Evolutionary conservation across 2,113 vertebrate species (phyloP), one percentile per base, ranked within the genome.

Genomic region (Dipodomys ordii): DNA sequence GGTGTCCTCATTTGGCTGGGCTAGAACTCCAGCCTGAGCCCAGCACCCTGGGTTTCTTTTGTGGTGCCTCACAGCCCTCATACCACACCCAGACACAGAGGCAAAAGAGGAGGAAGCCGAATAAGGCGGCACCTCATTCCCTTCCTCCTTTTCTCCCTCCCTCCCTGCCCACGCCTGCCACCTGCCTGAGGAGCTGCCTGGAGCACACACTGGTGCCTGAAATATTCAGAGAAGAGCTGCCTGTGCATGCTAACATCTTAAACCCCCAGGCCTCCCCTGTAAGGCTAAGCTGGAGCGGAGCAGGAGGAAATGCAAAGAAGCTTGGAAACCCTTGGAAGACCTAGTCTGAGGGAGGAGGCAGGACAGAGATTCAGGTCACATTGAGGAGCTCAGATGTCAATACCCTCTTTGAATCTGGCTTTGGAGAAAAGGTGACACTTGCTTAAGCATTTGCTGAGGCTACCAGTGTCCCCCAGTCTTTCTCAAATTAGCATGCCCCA

Each of bases 31-130:
- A n/a, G 67, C 74, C 62, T 65, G 35, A 89, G 73, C 57, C 87
- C 15, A 3, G 83, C 35, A 83, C 46, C 74, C 60, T 25, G n/a
- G 28, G n/a, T 13, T 85, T 79, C 35, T 20, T 71, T 69, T 80
- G 67, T 30, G 67, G 35, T 28, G 85, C 32, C 44, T 72, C 67
- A 22, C 11, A 44, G 53, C 28, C 68, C 46, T 82, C 25, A 10
- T 74, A 84, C 88, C 49, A 10, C 1, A 27, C 60, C 60, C 64
- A 12, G 79, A 74, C 28, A 28, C 16, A 57, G 69, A 74, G 46
- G 32, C 73, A 92, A 87, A 57, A 81, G 90, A 81, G 30, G 39
- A 91, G 80, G 91, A 94, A 94, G 46, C 86, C 53, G 32, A 35
- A 78, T 27, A 71, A 90, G 90, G 88, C 23, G 18, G 65, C 18